phyloP scores from a whole-genome alignment of 2,113 vertebrate species.

The Myocastor coypus region DNA sequence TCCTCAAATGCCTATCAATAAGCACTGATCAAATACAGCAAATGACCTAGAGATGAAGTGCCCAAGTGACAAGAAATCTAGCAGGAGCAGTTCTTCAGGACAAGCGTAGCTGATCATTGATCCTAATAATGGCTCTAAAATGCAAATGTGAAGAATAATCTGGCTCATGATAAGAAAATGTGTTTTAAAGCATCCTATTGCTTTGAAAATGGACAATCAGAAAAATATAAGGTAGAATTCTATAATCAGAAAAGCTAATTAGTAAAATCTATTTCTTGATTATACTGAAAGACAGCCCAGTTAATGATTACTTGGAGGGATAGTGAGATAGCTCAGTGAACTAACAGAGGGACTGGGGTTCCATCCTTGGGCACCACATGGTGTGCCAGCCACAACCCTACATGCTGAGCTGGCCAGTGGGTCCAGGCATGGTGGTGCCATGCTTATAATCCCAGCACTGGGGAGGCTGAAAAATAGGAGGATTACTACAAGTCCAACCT shows the following conservation, averaged over 20 bases:
- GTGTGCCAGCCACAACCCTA: no score
- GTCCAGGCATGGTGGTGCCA: no score
- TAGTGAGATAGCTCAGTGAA: no score
- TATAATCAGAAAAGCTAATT: background rate
- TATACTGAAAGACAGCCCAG: background rate
- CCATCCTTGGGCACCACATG: no score
- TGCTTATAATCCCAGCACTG: no score
- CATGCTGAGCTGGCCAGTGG: no score
- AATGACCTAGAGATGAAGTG: conserved; percentile 56
- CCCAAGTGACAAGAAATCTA: conserved; percentile 62
- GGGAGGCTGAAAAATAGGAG: no score
- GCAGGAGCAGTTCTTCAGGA: background rate
- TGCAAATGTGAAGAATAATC: conserved; percentile 9
- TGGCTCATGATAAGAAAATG: background rate
- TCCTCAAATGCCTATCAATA: conserved; percentile 30
- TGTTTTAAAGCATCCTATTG: background rate
- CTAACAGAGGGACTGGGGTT: no score
- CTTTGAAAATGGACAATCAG: conserved; percentile 5
- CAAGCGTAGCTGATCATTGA: background rate
- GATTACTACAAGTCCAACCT: no score
- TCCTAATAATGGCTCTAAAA: conserved; percentile 31
- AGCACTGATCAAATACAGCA: conserved; percentile 37
- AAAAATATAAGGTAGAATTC: conserved; percentile 1
- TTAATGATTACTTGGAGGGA: conserved; percentile 7
- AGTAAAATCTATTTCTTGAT: conserved; percentile 6